Evolutionary conservation across 2,113 vertebrate species (phyloP), one percentile per base, ranked within the genome.

Genomic region (Phoenicopterus ruber): DNA sequence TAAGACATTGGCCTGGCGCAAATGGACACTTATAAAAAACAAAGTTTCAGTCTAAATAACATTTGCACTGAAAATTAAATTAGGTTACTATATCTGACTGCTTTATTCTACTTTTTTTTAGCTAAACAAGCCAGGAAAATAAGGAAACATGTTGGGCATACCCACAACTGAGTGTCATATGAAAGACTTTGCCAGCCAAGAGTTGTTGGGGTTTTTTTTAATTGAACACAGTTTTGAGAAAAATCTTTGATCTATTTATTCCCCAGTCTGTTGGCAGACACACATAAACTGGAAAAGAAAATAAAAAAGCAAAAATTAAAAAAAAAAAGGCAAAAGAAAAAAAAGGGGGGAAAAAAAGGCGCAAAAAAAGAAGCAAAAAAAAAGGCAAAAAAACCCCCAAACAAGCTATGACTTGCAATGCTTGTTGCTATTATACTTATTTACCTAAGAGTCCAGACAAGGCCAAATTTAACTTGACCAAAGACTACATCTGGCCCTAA

Each of bases 201-300:
- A 92, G 42, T 38, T 59, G 29, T 26, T 71, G 50, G 21, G 13
- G 6, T 0, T 2, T 26, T 76, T 86, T 59, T 58, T 69, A 55
- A 62, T 49, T 84, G 38, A 95, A 79, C 8, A 42, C 13, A 87
- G 70, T 29, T 95, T 85, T 76, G 36, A 79, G 90, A 84, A 72
- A 90, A 34, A 42, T 50, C 32, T 76, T 89, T 88, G 40, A 59
- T 80, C 74, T 94, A 81, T 86, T 96, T 94, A 77, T 88, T 96
- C 58, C 32, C 40, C 54, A 72, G n/a, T 72, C 62, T 83, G 19
- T 70, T 82, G 42, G 40, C 49, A 91, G 40, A 52, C 26, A 59
- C 7, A 74, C 12, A 31, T 12, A 59, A 88, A 80, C 8, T 26
- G 7, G 50, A 67, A 49, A 34, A 47, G 2, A 8, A 47, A 28